Evolutionary conservation across 2,888 invertebrate species (phyloP).

Genomic region (Stictocephala bisonia): DNA sequence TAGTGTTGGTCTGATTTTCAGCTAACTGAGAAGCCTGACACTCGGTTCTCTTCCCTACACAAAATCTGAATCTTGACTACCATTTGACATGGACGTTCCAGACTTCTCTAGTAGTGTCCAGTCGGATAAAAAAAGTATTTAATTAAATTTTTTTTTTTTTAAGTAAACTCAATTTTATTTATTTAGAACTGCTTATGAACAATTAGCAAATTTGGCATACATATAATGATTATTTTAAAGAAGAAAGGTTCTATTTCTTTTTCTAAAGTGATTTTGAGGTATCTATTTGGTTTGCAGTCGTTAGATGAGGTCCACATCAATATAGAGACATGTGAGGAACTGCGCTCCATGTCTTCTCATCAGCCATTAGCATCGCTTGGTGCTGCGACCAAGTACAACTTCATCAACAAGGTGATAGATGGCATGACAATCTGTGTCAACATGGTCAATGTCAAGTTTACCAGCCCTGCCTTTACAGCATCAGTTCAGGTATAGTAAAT

Average conservation of each 20-base stretch:
- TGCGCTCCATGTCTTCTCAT: constrained; percentile 73
- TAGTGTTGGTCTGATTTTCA: no score
- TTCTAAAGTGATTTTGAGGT: background rate
- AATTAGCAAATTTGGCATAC: no score
- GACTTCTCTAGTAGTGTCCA: no score
- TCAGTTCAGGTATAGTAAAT: constrained; percentile 95
- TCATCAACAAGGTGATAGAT: constrained; percentile 94
- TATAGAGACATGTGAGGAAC: constrained; percentile 91
- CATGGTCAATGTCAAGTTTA: constrained; percentile 92
- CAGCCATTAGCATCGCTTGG: constrained; percentile 69
- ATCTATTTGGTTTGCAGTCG: constrained; percentile 73
- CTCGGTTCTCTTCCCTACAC: no score
- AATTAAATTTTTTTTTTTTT: no score
- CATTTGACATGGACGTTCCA: no score
- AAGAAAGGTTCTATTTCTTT: background rate
- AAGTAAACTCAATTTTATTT: no score
- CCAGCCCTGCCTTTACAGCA: constrained; percentile 94
- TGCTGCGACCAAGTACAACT: constrained; percentile 81
- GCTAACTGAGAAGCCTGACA: no score
- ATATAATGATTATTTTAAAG: no score
- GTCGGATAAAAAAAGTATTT: no score
- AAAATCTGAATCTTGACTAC: no score
- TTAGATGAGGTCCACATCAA: constrained; percentile 94
- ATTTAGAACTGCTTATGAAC: constrained; percentile 53
- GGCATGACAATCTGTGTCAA: constrained; percentile 97